Percentiles rank a stretch among this genome's conserved stretches.
These are phyloP conservation scores for Nothocercus nigrocapillus DNA, from an alignment of 2,113 vertebrate species.

Conservation along the genomic window DNA sequence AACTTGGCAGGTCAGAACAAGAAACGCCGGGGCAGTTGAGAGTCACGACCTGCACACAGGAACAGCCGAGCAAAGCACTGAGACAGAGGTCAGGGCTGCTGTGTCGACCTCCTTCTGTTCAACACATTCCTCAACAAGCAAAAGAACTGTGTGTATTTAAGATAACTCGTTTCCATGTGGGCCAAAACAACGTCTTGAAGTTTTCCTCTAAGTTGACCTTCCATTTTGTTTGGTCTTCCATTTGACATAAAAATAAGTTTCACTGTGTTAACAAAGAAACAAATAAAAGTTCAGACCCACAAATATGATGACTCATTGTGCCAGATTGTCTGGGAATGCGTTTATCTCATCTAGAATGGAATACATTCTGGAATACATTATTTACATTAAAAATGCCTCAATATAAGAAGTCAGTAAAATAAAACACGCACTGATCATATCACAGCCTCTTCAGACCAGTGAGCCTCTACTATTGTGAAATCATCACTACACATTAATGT, in stretches of 20 bases:
- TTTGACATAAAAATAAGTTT: background rate
- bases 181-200: background rate
- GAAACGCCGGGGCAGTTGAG: background rate
- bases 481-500: background rate
- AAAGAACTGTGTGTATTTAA: background rate
- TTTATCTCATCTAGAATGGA: background rate
- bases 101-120: background rate
- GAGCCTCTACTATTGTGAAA: background rate
- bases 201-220: background rate
- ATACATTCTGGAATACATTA: background rate
- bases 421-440: background rate
- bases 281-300: background rate
- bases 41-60: background rate
- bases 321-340: background rate
- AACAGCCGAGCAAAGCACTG: background rate
- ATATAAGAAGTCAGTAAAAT: background rate
- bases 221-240: background rate
- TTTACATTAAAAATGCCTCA: background rate
- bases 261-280: background rate
- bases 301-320: fast-evolving
- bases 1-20: background rate
- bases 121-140: background rate
- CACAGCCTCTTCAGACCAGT: background rate
- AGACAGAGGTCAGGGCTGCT: background rate
- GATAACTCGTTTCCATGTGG: background rate